These are phyloP conservation scores for Mus spicilegus DNA, from an alignment of 2,113 vertebrate species.

Conservation along the genomic window DNA sequence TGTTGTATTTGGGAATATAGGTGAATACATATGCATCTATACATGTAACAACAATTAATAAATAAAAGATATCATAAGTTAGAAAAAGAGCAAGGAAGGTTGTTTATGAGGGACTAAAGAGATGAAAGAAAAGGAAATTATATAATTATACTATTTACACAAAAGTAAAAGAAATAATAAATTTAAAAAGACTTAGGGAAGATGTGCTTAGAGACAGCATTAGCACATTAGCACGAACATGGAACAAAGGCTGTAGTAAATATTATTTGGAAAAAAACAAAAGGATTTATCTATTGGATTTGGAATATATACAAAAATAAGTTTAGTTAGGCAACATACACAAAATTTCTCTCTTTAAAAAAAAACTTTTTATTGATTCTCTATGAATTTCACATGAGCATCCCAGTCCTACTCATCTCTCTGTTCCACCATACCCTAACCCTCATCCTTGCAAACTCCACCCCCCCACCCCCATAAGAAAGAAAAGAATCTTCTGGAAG, in stretches of 20 bases:
- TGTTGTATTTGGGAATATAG: background rate
- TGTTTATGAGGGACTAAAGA: background rate
- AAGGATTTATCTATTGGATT: background rate
- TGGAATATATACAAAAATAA: background rate
- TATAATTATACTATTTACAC: background rate
- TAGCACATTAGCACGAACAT: background rate
- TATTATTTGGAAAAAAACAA: background rate
- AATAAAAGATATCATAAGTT: background rate
- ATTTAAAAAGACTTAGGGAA: background rate
- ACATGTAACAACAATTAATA: background rate
- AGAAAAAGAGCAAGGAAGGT: background rate
- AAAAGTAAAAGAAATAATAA: background rate
- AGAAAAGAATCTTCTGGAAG: too few relatives aligned
- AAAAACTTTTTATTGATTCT: too few relatives aligned
- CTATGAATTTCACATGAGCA: too few relatives aligned
- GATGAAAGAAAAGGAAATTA: background rate
- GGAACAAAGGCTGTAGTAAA: background rate
- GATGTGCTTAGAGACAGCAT: background rate
- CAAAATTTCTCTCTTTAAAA: too few relatives aligned
- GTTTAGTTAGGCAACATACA: background rate
- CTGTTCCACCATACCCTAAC: too few relatives aligned
- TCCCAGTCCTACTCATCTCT: too few relatives aligned
- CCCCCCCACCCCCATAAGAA: too few relatives aligned
- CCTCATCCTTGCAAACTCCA: too few relatives aligned
- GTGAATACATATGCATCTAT: background rate